Percentiles rank a stretch among this genome's conserved stretches.
phyloP scores from a whole-genome alignment of 2,113 vertebrate genomes.

The Corythaeola cristata region DNA sequence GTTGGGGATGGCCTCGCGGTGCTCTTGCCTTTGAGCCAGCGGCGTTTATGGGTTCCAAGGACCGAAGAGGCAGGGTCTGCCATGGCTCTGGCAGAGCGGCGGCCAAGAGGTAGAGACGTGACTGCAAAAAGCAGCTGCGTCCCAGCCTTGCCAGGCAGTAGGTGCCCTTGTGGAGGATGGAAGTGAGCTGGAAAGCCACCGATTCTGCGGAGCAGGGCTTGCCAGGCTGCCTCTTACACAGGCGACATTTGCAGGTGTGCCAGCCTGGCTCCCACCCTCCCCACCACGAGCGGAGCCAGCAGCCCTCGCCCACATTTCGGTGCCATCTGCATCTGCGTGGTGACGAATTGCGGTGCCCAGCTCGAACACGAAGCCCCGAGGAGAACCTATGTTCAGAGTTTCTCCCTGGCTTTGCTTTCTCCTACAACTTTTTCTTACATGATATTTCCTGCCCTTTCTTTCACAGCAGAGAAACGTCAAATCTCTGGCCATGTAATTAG shows the following conservation, averaged over 20 bases:
- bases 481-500: not conserved
- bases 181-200: not conserved
- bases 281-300: fast-evolving
- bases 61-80: not conserved
- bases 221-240: not conserved
- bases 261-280: not conserved
- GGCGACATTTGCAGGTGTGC: not conserved
- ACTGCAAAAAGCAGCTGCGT: constrained; percentile 10
- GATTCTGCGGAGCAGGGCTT: not conserved
- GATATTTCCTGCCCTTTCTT: not conserved
- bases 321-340: not conserved
- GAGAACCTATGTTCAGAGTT: not conserved
- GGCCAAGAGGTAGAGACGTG: not conserved
- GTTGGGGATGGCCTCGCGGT: not conserved
- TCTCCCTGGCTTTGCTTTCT: not conserved
- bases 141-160: not conserved
- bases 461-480: not conserved
- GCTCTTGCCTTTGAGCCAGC: not conserved
- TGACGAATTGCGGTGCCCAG: not conserved
- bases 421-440: not conserved
- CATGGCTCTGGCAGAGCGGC: not conserved
- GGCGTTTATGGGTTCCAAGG: not conserved
- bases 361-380: not conserved
- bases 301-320: fast-evolving
- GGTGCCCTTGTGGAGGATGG: not conserved